phyloP scores from a whole-genome alignment of 2,888 invertebrate species.

The Drosophila cognata region DNA sequence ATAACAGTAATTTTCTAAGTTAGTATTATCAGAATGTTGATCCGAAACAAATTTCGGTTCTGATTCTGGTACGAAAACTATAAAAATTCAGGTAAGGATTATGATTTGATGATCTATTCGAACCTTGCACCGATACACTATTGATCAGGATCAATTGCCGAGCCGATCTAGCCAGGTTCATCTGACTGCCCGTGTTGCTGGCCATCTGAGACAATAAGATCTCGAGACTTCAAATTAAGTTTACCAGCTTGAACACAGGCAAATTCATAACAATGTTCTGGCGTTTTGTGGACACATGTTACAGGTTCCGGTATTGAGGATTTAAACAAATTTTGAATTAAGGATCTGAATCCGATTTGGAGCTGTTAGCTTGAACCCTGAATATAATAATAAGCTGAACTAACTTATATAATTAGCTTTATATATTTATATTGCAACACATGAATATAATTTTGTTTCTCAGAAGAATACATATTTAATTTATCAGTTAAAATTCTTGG shows the following conservation, averaged over 20 bases:
- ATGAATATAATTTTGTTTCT: not conserved
- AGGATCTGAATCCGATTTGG: not conserved
- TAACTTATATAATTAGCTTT: not conserved
- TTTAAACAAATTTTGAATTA: not conserved
- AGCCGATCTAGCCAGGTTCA: not conserved
- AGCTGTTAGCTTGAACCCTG: not conserved
- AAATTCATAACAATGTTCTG: not conserved
- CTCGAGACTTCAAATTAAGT: not conserved
- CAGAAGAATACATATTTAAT: not conserved
- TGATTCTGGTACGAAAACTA: not conserved
- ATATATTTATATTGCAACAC: not conserved
- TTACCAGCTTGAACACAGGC: not conserved
- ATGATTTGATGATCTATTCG: not conserved
- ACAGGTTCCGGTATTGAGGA: fast-evolving
- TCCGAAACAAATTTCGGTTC: not conserved
- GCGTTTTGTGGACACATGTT: not conserved
- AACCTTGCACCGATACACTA: not conserved
- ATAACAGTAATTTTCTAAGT: not conserved
- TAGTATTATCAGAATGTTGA: not conserved
- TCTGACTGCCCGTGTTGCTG: fast-evolving
- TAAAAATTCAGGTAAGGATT: not conserved
- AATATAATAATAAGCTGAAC: not conserved
- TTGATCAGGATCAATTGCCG: not conserved
- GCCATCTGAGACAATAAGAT: not conserved
- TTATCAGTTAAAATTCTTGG: not conserved